Evolutionary conservation across 2,888 invertebrate genomes (phyloP).

Genomic region (Dilophus febrilis): DNA sequence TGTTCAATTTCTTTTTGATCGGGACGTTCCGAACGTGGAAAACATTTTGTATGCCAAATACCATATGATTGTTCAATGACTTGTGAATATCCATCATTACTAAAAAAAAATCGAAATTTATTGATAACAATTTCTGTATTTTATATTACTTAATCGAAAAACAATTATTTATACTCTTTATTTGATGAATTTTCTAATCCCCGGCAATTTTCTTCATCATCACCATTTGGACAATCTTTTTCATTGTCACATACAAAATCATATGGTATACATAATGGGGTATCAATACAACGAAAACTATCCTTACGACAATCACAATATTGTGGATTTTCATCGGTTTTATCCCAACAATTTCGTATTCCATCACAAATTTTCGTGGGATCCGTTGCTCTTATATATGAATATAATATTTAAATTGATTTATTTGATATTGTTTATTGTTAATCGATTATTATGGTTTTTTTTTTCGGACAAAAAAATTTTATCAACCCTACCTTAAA

Average conservation of each 20-base stretch:
- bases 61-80: slow-evolving; percentile 47
- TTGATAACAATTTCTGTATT: slow-evolving; percentile 2
- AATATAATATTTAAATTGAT: no score
- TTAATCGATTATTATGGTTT: no score
- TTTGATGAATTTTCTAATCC: slow-evolving; percentile 27
- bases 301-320: slow-evolving; percentile 41
- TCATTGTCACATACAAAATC: slow-evolving; percentile 66
- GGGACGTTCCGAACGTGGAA: slow-evolving; percentile 34
- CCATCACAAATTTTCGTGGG: slow-evolving; percentile 61
- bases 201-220: slow-evolving; percentile 52
- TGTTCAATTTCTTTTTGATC: slow-evolving; percentile 34
- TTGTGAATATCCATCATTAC: slow-evolving; percentile 43
- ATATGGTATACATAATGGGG: slow-evolving; percentile 43
- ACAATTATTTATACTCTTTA: no score
- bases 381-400: slow-evolving; percentile 37
- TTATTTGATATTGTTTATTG: no score
- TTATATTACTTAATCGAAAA: no score
- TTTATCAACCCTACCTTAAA: slow-evolving; percentile 37
- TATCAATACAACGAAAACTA: slow-evolving; percentile 33
- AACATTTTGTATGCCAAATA: slow-evolving; percentile 56
- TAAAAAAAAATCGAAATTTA: slow-evolving; percentile 2
- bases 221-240: slow-evolving; percentile 52
- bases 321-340: slow-evolving; percentile 53
- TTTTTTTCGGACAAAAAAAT: no score
- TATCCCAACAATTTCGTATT: slow-evolving; percentile 55